Evolutionary conservation across 2,888 invertebrate genomes (phyloP), one percentile per base, ranked within the genome.

Genomic region (Stenoptilia bipunctidactyla): DNA sequence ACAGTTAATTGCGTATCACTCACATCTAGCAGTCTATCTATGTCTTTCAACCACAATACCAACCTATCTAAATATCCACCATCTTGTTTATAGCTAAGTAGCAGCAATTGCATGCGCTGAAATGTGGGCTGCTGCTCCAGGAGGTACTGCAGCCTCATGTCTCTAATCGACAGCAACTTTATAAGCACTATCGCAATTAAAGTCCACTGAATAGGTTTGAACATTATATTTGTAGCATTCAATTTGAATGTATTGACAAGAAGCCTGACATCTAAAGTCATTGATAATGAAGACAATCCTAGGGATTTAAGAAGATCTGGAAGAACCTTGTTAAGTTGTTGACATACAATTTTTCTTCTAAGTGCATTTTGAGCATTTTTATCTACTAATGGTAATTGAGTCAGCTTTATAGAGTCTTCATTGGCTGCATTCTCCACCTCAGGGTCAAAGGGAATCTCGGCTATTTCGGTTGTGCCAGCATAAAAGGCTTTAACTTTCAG

Each of bases 161-260:
- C 69, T 42, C 70, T 58, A 0, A 84, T 48, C 1, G 83, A 79
- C 14, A 85, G 48, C 84, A 92, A 74, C 66, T 89, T 88, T 14
- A 92, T 85, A 33, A 92, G 77, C 33, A 92, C 71, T n/a, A 92
- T 72, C 2, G 88, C 86, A 42, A 92, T 87, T 15, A 92, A 68
- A 43, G 85, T 89, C 92, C 92, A 92, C 53, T 91, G 88, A 10
- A 85, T 71, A 0, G 90, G 89, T 61, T 89, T 90, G 55, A 92
- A 90, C 56, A 88, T 85, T 25, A 93, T 89, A 58, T 92, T 93
- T 50, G 88, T 82, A 1, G 91, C 87, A 50, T 87, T 87, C 37
- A 92, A 73, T 46, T 87, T 87, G 55, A 91, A 90, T 20, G 90
- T 90, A 47, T 85, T 86, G 0, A 90, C 85, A 38, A 91, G 68